phyloP scores from a whole-genome alignment of 53 echinoderm and acorn worm genomes.

The Antedon mediterranea region DNA sequence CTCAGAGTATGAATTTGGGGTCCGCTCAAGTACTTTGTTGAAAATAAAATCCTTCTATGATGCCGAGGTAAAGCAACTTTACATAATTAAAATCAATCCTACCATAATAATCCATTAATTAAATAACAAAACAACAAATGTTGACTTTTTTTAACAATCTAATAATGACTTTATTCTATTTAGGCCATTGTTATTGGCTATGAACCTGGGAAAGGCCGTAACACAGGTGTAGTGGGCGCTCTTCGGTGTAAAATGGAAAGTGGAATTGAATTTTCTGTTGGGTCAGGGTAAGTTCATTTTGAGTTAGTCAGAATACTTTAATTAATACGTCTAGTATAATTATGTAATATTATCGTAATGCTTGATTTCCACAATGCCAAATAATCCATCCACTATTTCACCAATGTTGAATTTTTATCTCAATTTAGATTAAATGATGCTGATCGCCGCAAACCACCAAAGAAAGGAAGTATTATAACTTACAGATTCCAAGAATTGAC shows the following conservation, averaged over 20 bases:
- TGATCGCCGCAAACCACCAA: conserved; percentile 11
- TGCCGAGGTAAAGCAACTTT: conserved; percentile 6
- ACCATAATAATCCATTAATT: no score
- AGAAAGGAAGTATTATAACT: conserved; percentile 21
- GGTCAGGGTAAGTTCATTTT: conserved; percentile 13
- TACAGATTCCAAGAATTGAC: conserved; percentile 18
- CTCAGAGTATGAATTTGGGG: conserved; percentile 5
- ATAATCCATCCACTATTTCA: no score
- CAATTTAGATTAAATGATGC: not conserved
- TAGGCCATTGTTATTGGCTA: conserved; percentile 7
- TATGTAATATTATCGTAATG: no score
- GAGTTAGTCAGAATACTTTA: not conserved
- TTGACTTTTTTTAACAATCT: no score
- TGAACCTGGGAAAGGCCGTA: not conserved
- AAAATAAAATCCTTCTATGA: conserved; percentile 23
- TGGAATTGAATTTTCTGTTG: conserved; percentile 13
- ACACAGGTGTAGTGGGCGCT: not conserved
- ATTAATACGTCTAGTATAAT: no score
- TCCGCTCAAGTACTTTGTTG: conserved; percentile 1
- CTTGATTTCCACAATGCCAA: no score
- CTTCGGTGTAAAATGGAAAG: not conserved
- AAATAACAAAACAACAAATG: not conserved
- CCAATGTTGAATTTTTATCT: no score
- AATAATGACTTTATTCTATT: no score
- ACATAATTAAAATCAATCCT: not conserved